These are phyloP conservation scores for Salminus brasiliensis DNA, from an alignment of 2,113 vertebrate genomes.

Conservation along the genomic window DNA sequence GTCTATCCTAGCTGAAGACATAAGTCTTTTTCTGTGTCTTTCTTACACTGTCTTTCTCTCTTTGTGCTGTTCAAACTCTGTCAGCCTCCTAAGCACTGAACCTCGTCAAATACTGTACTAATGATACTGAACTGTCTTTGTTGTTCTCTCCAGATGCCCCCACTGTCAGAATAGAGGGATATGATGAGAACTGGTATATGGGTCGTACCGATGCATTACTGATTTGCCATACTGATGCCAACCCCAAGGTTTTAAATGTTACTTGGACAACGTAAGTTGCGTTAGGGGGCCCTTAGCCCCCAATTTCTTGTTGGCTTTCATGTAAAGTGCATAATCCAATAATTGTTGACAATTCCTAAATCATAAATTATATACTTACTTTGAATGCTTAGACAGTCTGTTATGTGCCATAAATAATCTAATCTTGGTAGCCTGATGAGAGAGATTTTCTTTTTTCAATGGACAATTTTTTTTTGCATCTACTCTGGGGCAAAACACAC, in stretches of 20 bases:
- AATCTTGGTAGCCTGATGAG: neutral
- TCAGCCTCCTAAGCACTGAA: neutral
- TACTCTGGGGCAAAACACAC: too few relatives aligned
- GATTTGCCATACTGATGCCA: conserved; percentile 75
- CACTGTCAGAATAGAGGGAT: conserved; percentile 79
- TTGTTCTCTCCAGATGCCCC: conserved; percentile 74
- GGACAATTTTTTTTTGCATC: too few relatives aligned
- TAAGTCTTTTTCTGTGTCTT: neutral
- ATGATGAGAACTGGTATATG: conserved; percentile 86
- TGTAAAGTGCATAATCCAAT: neutral
- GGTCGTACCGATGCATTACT: conserved; percentile 75
- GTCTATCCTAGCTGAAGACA: neutral
- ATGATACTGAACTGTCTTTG: neutral
- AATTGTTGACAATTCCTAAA: neutral
- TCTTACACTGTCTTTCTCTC: neutral
- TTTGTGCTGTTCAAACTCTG: neutral
- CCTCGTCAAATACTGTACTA: neutral
- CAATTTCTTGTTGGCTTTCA: neutral
- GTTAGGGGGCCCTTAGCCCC: neutral
- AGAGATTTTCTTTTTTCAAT: neutral
- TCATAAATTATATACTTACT: neutral
- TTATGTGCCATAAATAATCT: neutral
- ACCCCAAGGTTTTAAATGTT: conserved; percentile 73
- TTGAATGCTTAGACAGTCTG: neutral
- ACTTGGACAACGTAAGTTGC: conserved; percentile 82